Evolutionary conservation across 2,797 vertebrate species (phyloP).

Genomic region (Menidia menidia): DNA sequence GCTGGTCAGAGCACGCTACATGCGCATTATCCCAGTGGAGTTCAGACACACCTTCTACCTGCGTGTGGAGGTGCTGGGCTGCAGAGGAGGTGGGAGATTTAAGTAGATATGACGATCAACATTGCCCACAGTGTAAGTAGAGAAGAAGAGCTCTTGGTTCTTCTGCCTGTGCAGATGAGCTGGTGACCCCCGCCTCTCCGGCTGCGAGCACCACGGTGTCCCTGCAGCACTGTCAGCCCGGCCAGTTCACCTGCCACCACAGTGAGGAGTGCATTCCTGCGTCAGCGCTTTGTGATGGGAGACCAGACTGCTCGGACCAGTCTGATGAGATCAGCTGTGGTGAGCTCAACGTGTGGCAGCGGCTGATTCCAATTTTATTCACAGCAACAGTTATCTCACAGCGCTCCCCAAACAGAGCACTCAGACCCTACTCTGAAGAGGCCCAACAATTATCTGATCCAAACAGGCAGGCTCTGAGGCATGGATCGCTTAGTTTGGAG

Average conservation of each 20-base stretch:
- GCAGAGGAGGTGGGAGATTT: conserved; percentile 77
- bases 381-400: no score
- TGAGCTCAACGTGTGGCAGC: no score
- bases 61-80: conserved; percentile 85
- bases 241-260: conserved; percentile 74
- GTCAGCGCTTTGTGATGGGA: conserved; percentile 84
- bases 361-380: neutral
- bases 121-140: no score
- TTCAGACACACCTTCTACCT: conserved; percentile 84
- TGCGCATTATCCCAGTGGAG: conserved; percentile 84
- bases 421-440: no score
- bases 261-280: conserved; percentile 78
- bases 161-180: conserved; percentile 68
- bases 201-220: conserved; percentile 61
- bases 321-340: conserved; percentile 85
- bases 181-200: conserved; percentile 68
- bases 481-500: neutral
- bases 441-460: no score
- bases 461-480: no score
- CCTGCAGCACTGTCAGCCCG: conserved; percentile 64
- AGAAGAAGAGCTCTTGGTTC: neutral
- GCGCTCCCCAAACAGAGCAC: no score
- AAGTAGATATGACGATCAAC: neutral
- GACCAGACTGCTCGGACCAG: conserved; percentile 82
- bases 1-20: conserved; percentile 80